Evolutionary conservation across 2,797 vertebrate genomes (phyloP).

Genomic region (Ambastaia sidthimunki): DNA sequence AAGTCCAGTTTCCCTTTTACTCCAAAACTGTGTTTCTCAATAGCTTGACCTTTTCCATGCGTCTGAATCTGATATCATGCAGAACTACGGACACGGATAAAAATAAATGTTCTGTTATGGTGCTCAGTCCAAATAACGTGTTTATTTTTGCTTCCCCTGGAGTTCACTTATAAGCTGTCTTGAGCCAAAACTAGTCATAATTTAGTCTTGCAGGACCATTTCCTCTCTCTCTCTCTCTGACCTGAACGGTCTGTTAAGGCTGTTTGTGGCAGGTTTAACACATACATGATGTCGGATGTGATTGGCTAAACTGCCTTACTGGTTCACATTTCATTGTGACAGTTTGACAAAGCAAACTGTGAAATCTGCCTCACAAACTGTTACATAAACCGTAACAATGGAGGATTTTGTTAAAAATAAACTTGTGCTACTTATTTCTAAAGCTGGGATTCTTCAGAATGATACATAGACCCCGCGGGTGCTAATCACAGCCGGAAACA

Average conservation of each 20-base stretch:
- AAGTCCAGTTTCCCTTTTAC: background rate
- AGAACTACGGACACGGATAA: background rate
- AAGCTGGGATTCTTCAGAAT: too few species aligned
- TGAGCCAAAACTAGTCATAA: background rate
- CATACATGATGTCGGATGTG: too few species aligned
- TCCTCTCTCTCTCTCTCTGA: background rate
- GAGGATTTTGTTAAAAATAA: too few species aligned
- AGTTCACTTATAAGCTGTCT: background rate
- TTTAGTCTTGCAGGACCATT: background rate
- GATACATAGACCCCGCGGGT: too few species aligned
- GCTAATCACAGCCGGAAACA: too few species aligned
- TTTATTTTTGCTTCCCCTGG: background rate
- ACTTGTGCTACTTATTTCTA: too few species aligned
- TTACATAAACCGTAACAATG: too few species aligned
- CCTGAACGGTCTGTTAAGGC: too few species aligned
- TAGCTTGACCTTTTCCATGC: background rate
- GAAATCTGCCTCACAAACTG: background rate
- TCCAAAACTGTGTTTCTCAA: background rate
- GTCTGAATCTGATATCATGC: background rate
- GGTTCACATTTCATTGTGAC: background rate
- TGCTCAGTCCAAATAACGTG: background rate
- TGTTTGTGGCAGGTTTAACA: too few species aligned
- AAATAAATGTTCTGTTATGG: background rate
- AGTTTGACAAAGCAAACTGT: background rate
- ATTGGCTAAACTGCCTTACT: too few species aligned